phyloP scores from a whole-genome alignment of 1,140 invertebrate species.

The Anastatus disparis region DNA sequence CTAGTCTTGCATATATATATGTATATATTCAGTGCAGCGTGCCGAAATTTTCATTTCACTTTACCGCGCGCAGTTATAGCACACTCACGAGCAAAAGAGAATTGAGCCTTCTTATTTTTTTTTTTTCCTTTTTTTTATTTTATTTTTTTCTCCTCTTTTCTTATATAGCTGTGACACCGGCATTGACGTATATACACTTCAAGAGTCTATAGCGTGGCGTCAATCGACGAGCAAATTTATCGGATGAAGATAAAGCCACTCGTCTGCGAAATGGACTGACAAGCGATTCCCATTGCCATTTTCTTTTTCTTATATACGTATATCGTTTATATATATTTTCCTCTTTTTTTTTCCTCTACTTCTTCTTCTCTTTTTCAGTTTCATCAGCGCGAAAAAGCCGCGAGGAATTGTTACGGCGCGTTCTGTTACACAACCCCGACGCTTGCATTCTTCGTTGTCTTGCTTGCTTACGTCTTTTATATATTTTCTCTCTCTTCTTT shows the following conservation, averaged over 20 bases:
- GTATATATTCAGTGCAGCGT: too few relatives aligned
- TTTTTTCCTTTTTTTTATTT: too few relatives aligned
- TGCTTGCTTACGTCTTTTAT: not conserved
- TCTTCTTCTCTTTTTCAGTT: not conserved
- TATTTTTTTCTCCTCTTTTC: too few relatives aligned
- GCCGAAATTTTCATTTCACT: slow-evolving; percentile 15
- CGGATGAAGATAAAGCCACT: slow-evolving; percentile 25
- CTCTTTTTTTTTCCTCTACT: too few relatives aligned
- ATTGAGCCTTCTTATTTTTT: too few relatives aligned
- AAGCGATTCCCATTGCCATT: slow-evolving; percentile 2
- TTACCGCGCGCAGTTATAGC: too few relatives aligned
- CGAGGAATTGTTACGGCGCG: not conserved
- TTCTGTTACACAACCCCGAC: not conserved
- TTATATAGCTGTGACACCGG: not conserved
- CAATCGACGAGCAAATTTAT: slow-evolving; percentile 23
- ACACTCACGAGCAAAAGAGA: too few relatives aligned
- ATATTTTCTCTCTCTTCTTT: too few relatives aligned
- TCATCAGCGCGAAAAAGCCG: not conserved
- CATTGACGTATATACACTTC: not conserved
- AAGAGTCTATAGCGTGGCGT: not conserved
- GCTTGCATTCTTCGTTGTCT: slow-evolving; percentile 3
- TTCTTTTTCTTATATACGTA: not conserved
- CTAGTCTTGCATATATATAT: too few relatives aligned
- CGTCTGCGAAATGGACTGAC: slow-evolving; percentile 19
- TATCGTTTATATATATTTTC: too few relatives aligned